Percentiles rank a stretch among this genome's conserved stretches.
Evolutionary conservation across 1,140 invertebrate species (phyloP).

Genomic region (Leptinotarsa defecta): DNA sequence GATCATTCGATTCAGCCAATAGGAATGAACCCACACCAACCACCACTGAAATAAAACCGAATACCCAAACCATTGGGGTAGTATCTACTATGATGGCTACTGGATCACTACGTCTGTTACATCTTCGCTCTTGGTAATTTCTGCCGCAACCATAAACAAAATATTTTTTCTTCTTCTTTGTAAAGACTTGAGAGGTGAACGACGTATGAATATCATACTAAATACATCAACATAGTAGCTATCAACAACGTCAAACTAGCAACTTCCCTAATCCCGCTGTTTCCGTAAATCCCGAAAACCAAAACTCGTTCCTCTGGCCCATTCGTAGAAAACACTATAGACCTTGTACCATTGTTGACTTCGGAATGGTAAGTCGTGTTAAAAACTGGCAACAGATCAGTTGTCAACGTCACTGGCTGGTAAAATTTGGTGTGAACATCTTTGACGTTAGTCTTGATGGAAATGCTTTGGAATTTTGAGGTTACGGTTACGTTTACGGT

Average conservation of each 20-base stretch:
- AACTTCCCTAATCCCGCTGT: neutral
- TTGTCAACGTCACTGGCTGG: neutral
- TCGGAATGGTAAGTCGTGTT: constrained; percentile 14
- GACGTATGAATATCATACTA: neutral
- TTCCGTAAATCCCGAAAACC: constrained; percentile 5
- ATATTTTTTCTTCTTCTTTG: too few species aligned
- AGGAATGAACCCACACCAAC: too few species aligned
- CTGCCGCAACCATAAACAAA: too few species aligned
- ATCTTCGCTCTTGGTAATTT: too few species aligned
- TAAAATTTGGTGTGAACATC: neutral
- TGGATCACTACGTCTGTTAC: too few species aligned
- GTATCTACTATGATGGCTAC: too few species aligned
- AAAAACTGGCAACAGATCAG: neutral
- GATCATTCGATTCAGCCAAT: too few species aligned
- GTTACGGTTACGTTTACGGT: neutral
- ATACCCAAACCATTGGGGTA: too few species aligned
- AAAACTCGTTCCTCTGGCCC: neutral
- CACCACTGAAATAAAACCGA: too few species aligned
- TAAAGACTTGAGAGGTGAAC: too few species aligned
- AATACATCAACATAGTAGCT: neutral
- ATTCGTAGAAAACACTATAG: neutral
- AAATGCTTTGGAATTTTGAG: constrained; percentile 1
- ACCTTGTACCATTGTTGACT: neutral
- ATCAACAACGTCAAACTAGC: neutral
- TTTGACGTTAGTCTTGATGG: neutral